These are phyloP conservation scores for Tupaia tana DNA, from an alignment of 2,113 vertebrate species.

Conservation along the genomic window DNA sequence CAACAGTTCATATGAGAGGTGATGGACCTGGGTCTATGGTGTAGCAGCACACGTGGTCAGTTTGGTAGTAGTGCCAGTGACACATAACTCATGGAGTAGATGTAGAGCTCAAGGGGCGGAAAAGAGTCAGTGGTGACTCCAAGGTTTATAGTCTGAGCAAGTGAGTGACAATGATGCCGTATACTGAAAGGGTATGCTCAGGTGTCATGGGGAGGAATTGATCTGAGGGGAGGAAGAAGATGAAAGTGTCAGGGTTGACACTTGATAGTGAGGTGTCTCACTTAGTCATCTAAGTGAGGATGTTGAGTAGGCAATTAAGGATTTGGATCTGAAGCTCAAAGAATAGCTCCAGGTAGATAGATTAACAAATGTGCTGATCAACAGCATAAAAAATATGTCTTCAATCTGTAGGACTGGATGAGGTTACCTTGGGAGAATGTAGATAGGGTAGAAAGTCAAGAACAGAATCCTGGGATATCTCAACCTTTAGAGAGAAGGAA, in stretches of 20 bases:
- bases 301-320: neutral
- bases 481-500: neutral
- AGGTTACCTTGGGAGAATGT: neutral
- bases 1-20: neutral
- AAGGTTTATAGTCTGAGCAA: neutral
- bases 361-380: neutral
- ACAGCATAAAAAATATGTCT: neutral
- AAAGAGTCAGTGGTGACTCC: neutral
- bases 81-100: neutral
- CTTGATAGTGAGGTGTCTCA: neutral
- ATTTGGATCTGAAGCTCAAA: neutral
- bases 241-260: neutral
- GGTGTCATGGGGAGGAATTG: neutral
- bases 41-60: neutral
- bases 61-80: neutral
- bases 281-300: neutral
- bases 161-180: neutral
- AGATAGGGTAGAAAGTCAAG: constrained; percentile 5
- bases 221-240: neutral
- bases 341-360: neutral
- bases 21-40: neutral
- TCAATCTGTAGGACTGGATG: neutral
- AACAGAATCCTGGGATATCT: neutral
- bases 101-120: neutral
- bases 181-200: neutral